These are phyloP conservation scores for Philereme transversata DNA, from an alignment of 2,888 invertebrate species.

Conservation along the genomic window DNA sequence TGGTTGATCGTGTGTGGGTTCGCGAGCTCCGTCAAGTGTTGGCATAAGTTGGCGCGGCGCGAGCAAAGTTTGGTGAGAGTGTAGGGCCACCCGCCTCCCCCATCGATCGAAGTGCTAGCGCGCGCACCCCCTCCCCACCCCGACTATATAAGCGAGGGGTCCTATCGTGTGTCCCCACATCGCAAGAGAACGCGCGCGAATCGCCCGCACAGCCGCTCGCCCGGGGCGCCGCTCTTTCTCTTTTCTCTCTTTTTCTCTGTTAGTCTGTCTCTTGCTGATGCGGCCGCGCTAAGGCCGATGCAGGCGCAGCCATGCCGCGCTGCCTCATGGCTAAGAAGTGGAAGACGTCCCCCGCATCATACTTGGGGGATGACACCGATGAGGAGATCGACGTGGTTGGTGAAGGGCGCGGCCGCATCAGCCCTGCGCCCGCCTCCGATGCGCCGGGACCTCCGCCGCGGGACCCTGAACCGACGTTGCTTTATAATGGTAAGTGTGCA, in stretches of 20 bases:
- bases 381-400: slow-evolving; percentile 96
- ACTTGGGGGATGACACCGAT: slow-evolving; percentile 86
- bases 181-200: slow-evolving; percentile 83
- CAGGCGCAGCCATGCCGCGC: slow-evolving; percentile 92
- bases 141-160: slow-evolving; percentile 76
- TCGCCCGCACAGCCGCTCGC: slow-evolving; percentile 78
- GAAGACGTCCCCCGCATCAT: slow-evolving; percentile 88
- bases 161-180: slow-evolving; percentile 75
- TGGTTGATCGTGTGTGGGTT: slow-evolving; percentile 67
- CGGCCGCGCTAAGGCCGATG: slow-evolving; percentile 82
- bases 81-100: slow-evolving; percentile 54
- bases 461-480: slow-evolving; percentile 88
- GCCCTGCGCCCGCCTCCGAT: slow-evolving; percentile 81
- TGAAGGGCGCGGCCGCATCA: slow-evolving; percentile 85
- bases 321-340: slow-evolving; percentile 98
- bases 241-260: slow-evolving; percentile 80
- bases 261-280: slow-evolving; percentile 81
- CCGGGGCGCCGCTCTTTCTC: slow-evolving; percentile 83
- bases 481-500: slow-evolving; percentile 88
- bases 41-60: slow-evolving; percentile 63
- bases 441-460: slow-evolving; percentile 89
- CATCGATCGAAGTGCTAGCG: slow-evolving; percentile 74
- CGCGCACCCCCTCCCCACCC: slow-evolving; percentile 65
- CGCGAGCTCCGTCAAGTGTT: slow-evolving; percentile 60
- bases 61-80: slow-evolving; percentile 67